Evolutionary conservation across 1,140 invertebrate genomes (phyloP).

Genomic region (Hycleus cichorii): DNA sequence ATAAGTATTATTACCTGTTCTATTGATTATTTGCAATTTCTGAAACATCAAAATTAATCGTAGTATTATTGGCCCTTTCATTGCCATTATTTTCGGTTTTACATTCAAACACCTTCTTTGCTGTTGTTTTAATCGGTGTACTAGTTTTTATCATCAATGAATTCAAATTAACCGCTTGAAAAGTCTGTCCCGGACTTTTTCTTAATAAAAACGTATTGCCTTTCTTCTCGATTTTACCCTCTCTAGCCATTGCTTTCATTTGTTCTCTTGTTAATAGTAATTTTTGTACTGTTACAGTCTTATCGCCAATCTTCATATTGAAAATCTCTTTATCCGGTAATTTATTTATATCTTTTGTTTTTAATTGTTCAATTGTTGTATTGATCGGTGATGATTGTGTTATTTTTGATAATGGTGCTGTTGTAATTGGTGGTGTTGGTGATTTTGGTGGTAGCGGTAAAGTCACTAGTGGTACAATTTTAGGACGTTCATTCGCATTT

Average conservation of each 20-base stretch:
- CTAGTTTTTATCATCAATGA: background rate
- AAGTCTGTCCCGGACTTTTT: background rate
- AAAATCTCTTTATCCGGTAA: conserved; percentile 33
- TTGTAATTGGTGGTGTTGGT: background rate
- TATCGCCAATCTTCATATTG: conserved; percentile 51
- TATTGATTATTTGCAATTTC: no score
- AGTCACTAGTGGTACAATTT: conserved; percentile 4
- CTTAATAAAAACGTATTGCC: conserved; percentile 2
- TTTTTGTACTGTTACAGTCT: conserved; percentile 52
- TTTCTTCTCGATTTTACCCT: conserved; percentile 40
- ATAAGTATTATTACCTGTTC: no score
- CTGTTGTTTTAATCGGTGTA: background rate
- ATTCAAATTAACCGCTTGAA: background rate
- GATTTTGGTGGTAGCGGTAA: conserved; percentile 3
- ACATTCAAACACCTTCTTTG: background rate
- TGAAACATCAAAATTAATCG: no score
- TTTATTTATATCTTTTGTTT: conserved; percentile 20
- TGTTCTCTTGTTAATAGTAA: conserved; percentile 53
- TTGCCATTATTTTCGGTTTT: background rate
- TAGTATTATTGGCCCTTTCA: background rate
- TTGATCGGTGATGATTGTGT: conserved; percentile 19
- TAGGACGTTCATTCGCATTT: conserved; percentile 18
- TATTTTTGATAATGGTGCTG: conserved; percentile 22
- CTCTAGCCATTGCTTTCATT: conserved; percentile 51
- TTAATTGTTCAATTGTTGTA: conserved; percentile 16